Percentiles rank a stretch among this genome's conserved stretches.
Evolutionary conservation across 2,113 vertebrate species (phyloP).

Genomic region (Tympanuchus pallidicinctus): DNA sequence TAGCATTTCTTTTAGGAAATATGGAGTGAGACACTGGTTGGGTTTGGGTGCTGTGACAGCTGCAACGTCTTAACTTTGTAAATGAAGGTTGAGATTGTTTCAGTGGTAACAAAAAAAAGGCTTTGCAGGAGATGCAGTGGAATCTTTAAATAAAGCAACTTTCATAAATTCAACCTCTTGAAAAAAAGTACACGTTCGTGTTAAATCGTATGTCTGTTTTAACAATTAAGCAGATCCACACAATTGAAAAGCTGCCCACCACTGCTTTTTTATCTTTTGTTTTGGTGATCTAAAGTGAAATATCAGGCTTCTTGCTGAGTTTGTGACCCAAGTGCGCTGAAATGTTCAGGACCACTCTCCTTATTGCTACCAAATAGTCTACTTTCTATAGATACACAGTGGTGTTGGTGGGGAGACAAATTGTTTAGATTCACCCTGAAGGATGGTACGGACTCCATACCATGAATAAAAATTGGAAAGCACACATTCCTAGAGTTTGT

Average conservation of each 20-base stretch:
- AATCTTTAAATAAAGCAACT: neutral
- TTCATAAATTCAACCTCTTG: neutral
- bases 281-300: neutral
- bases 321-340: neutral
- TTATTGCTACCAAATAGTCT: neutral
- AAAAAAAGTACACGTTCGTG: neutral
- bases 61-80: neutral
- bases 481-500: neutral
- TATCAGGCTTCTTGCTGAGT: neutral
- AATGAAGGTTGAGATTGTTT: neutral
- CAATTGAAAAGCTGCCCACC: neutral
- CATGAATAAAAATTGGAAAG: neutral
- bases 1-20: neutral
- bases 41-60: neutral
- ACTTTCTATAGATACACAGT: accelerated
- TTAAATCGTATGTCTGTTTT: neutral
- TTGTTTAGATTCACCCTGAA: neutral
- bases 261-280: neutral
- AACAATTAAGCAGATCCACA: neutral
- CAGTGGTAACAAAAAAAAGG: neutral
- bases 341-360: neutral
- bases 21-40: neutral
- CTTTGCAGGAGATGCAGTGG: neutral
- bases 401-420: accelerated
- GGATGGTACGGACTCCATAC: neutral